Conservation (phyloP, 2,797 vertebrate species). For the Halcyon smyrnensis region DNA sequence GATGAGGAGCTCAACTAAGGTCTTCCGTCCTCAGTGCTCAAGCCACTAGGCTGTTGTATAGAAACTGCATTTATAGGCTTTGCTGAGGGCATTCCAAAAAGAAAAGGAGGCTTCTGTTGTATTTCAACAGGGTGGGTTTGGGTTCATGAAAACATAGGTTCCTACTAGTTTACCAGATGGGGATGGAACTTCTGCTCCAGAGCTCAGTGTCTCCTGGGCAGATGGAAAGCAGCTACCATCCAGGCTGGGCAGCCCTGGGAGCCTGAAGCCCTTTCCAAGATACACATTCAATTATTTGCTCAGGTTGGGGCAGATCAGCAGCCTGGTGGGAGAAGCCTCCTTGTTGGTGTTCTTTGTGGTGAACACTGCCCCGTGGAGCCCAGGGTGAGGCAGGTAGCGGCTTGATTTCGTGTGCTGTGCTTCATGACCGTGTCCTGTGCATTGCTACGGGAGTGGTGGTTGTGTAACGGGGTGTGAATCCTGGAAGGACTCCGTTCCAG, state of each 20-base stretch:
- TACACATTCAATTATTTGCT: rapidly evolving
- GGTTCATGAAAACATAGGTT: neutral
- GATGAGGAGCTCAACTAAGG: neutral
- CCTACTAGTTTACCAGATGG: neutral
- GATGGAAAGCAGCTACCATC: neutral
- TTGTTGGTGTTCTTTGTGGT: rapidly evolving
- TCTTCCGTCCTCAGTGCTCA: neutral
- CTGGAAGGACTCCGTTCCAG: neutral
- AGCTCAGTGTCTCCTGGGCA: neutral
- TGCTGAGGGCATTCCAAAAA: neutral
- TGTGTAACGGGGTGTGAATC: neutral
- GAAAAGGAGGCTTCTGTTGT: neutral
- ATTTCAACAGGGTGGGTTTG: neutral
- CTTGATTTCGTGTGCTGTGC: neutral
- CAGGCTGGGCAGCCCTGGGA: neutral
- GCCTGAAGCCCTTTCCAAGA: neutral
- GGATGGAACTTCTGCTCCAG: neutral
- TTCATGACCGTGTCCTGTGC: rapidly evolving
- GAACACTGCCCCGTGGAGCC: neutral
- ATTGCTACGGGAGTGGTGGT: rapidly evolving
- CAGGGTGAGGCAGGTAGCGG: neutral
- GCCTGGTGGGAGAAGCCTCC: neutral
- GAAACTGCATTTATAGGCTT: neutral
- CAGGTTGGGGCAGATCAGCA: neutral
- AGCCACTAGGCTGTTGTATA: neutral